These are phyloP conservation scores for Anoplolepis gracilipes DNA, from an alignment of 1,140 invertebrate genomes.

Conservation along the genomic window DNA sequence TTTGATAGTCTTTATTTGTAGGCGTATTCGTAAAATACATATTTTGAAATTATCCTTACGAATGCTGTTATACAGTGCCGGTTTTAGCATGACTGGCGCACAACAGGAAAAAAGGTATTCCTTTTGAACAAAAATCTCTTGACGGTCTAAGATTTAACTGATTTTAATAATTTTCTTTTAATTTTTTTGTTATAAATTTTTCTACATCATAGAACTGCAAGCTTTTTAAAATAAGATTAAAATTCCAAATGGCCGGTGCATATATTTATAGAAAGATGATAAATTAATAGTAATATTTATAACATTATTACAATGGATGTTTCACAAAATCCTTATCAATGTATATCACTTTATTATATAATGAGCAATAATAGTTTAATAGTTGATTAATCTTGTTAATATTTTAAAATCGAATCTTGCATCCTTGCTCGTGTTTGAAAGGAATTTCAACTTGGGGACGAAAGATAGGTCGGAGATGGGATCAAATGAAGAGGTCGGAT, in stretches of 20 bases:
- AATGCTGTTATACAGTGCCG: too few relatives aligned
- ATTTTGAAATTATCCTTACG: background rate
- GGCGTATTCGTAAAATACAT: background rate
- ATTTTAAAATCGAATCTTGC: slow-evolving; percentile 7
- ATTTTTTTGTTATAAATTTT: too few relatives aligned
- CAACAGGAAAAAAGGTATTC: too few relatives aligned
- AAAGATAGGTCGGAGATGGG: slow-evolving; percentile 88
- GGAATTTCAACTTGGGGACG: slow-evolving; percentile 89
- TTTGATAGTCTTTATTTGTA: background rate
- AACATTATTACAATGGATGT: background rate
- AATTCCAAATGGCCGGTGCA: too few relatives aligned
- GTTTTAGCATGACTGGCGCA: too few relatives aligned
- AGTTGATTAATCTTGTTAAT: background rate
- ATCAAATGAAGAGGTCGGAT: slow-evolving; percentile 87
- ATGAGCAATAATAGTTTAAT: too few relatives aligned
- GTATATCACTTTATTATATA: background rate
- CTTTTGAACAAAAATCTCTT: too few relatives aligned
- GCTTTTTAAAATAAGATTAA: too few relatives aligned
- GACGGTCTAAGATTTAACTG: too few relatives aligned
- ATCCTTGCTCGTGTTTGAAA: slow-evolving; percentile 64
- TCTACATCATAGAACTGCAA: too few relatives aligned
- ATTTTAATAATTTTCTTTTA: too few relatives aligned
- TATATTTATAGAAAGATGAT: slow-evolving; percentile 53
- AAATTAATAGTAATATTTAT: background rate
- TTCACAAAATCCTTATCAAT: background rate